A percentile compares a stretch with the other conserved stretches of the same genome.
phyloP scores from a whole-genome alignment of 2,888 invertebrate genomes.

The Drosophila percnosoma region DNA sequence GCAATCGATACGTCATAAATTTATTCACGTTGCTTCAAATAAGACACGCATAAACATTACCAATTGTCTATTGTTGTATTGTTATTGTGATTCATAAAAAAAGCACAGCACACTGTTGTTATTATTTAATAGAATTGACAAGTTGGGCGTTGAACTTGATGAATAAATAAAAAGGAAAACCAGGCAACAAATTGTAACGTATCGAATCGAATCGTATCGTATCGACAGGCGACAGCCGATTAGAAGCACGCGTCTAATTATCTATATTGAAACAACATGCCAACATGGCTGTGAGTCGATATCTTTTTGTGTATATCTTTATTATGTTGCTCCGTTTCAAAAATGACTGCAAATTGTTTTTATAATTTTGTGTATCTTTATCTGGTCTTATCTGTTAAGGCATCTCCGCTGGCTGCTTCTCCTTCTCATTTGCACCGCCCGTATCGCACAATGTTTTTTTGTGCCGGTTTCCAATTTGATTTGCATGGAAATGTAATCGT shows the following conservation, averaged over 20 bases:
- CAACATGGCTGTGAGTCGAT: slow-evolving; percentile 16
- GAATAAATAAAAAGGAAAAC: slow-evolving; percentile 37
- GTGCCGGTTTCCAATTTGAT: slow-evolving; percentile 73
- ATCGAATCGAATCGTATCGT: slow-evolving; percentile 12
- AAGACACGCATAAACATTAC: slow-evolving; percentile 65
- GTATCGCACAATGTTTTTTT: slow-evolving; percentile 31
- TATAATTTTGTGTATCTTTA: slow-evolving; percentile 63
- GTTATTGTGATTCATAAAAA: neutral
- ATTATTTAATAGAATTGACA: slow-evolving; percentile 70
- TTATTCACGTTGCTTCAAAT: slow-evolving; percentile 62
- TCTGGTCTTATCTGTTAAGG: slow-evolving; percentile 50
- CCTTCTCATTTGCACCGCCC: neutral
- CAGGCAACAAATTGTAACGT: slow-evolving; percentile 23
- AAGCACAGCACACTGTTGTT: slow-evolving; percentile 19
- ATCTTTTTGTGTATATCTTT: slow-evolving; percentile 32
- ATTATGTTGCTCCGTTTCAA: slow-evolving; percentile 27
- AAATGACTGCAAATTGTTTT: slow-evolving; percentile 71
- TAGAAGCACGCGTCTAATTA: slow-evolving; percentile 51
- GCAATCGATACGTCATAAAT: slow-evolving; percentile 78
- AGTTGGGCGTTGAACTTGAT: slow-evolving; percentile 57
- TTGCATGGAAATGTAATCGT: slow-evolving; percentile 79
- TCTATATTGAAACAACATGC: slow-evolving; percentile 47
- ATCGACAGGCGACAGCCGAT: slow-evolving; percentile 19
- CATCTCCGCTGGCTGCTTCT: neutral
- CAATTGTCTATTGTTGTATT: slow-evolving; percentile 3